Evolutionary conservation across 2,797 vertebrate species (phyloP).

Genomic region (Scarus forsteni): DNA sequence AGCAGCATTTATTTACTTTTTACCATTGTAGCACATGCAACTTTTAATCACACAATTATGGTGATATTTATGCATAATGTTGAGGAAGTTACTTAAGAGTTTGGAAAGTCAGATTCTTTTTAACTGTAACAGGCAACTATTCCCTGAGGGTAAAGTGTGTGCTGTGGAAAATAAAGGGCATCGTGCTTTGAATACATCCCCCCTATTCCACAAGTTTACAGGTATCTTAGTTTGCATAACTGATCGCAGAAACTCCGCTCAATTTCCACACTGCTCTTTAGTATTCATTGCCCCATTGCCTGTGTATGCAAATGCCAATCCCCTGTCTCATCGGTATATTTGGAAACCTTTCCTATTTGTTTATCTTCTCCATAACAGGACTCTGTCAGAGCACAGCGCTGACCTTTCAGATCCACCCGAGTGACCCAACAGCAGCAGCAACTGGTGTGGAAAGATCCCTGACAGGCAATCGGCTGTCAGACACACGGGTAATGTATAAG

Average conservation of each 20-base stretch:
- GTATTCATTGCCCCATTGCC: conserved; percentile 43
- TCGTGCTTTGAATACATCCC: conserved; percentile 27
- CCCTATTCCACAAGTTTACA: conserved; percentile 18
- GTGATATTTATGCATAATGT: not conserved
- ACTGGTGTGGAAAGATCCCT: conserved; percentile 48
- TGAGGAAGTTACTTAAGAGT: conserved; percentile 11
- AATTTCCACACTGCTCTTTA: conserved; percentile 12
- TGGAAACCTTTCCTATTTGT: conserved; percentile 64
- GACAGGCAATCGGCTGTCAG: conserved; percentile 52
- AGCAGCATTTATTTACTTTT: too few species aligned
- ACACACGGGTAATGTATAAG: conserved; percentile 50
- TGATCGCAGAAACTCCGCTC: conserved; percentile 10
- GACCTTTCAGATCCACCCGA: conserved; percentile 68
- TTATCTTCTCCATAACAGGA: conserved; percentile 45
- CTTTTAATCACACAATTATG: not conserved
- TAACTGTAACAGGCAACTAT: not conserved
- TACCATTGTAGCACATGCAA: too few species aligned
- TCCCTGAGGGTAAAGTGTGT: conserved; percentile 2
- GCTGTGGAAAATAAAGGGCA: conserved; percentile 22
- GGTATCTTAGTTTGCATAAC: conserved; percentile 35
- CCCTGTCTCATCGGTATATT: conserved; percentile 48
- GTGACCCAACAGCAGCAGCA: conserved; percentile 57
- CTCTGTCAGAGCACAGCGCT: conserved; percentile 40
- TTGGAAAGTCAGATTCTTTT: conserved; percentile 30
- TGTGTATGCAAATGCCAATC: conserved; percentile 57